phyloP scores from a whole-genome alignment of 2,888 invertebrate species.

The Oxycera nigricornis region DNA sequence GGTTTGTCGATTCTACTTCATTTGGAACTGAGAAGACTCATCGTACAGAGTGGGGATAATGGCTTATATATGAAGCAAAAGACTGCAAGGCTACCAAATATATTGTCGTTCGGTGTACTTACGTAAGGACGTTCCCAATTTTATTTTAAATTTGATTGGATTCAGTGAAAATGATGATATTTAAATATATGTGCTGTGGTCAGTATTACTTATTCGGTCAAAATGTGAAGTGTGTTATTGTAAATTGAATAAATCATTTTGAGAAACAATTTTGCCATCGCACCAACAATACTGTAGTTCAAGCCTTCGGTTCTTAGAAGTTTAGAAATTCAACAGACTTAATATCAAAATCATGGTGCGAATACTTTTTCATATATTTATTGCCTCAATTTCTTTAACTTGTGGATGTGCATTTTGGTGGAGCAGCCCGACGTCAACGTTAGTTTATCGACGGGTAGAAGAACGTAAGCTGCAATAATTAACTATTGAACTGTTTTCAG shows the following conservation, averaged over 20 bases:
- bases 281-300: no score
- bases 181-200: no score
- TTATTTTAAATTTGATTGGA: no score
- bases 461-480: background rate
- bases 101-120: background rate
- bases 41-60: slow-evolving; percentile 25
- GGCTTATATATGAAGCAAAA: slow-evolving; percentile 24
- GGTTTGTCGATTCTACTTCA: background rate
- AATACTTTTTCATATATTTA: no score
- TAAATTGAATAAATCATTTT: no score
- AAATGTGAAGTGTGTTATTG: no score
- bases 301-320: no score
- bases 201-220: no score
- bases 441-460: slow-evolving; percentile 21
- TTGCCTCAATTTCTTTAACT: slow-evolving; percentile 35
- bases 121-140: background rate
- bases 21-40: background rate
- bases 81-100: background rate
- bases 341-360: no score
- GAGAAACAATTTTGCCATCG: no score
- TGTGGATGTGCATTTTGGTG: slow-evolving; percentile 48
- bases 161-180: no score
- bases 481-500: slow-evolving; percentile 23
- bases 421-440: slow-evolving; percentile 43
- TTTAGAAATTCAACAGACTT: no score